Conservation (phyloP, 2,888 invertebrate species). For the Macrophya annulata region DNA sequence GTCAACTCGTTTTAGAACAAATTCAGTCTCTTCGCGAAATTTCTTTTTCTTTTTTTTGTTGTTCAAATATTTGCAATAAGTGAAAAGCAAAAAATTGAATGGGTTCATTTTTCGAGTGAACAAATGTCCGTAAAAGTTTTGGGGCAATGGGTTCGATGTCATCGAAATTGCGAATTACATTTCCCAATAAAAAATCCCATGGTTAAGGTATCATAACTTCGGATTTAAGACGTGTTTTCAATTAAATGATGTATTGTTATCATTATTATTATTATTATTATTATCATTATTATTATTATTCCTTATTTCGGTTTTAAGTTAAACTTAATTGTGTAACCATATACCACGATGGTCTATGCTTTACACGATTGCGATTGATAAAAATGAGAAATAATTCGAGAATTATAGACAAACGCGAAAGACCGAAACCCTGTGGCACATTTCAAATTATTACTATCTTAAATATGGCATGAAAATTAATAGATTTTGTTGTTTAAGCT, state of each 20-base stretch:
- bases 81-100: background rate
- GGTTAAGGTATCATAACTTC: background rate
- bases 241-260: background rate
- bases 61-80: background rate
- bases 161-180: slow-evolving; percentile 1
- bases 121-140: background rate
- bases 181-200: background rate
- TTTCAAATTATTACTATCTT: background rate
- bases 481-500: background rate
- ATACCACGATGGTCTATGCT: slow-evolving; percentile 17
- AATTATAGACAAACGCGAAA: too few relatives aligned
- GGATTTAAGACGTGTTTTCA: background rate
- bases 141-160: background rate
- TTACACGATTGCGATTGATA: background rate
- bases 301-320: background rate
- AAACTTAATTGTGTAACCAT: slow-evolving; percentile 37
- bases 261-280: background rate
- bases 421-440: background rate
- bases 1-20: background rate
- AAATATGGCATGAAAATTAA: background rate
- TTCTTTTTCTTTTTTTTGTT: background rate
- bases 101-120: slow-evolving; percentile 4
- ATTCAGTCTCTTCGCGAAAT: background rate
- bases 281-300: background rate
- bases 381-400: background rate